phyloP scores from a whole-genome alignment of 2,888 invertebrate species.

The Aphidoletes aphidimyza region DNA sequence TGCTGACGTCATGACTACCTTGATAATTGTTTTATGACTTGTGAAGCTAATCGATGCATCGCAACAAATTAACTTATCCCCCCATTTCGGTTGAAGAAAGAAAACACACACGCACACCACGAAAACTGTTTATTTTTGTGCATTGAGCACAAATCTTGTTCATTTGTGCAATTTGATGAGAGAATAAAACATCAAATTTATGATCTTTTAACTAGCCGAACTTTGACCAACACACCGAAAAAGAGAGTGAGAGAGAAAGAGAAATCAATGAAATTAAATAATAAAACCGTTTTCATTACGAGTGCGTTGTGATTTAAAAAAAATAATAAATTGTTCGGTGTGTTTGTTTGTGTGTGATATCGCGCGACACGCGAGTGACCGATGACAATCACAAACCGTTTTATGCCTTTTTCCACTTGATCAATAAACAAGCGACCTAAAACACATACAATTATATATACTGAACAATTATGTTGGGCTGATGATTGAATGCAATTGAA shows the following conservation, averaged over 20 bases:
- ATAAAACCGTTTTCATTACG: constrained; percentile 31
- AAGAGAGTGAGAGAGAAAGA: not conserved
- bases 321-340: too few species aligned
- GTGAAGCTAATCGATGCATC: not conserved
- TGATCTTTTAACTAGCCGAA: constrained; percentile 46
- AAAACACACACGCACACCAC: too few species aligned
- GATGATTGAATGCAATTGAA: constrained; percentile 46
- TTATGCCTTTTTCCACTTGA: not conserved
- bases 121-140: too few species aligned
- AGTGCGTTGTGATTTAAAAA: constrained; percentile 6
- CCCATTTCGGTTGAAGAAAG: too few species aligned
- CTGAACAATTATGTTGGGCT: not conserved
- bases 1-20: constrained; percentile 5
- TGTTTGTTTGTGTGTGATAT: too few species aligned
- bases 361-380: not conserved
- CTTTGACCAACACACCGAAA: not conserved
- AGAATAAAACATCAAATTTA: constrained; percentile 28
- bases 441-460: not conserved
- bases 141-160: not conserved
- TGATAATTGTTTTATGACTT: constrained; percentile 3
- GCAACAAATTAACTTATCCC: not conserved
- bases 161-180: not conserved
- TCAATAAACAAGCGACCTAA: not conserved
- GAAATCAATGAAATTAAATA: not conserved
- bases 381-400: constrained; percentile 1